Conservation (phyloP, 1,140 invertebrate genomes). For the Apis dorsata region DNA sequence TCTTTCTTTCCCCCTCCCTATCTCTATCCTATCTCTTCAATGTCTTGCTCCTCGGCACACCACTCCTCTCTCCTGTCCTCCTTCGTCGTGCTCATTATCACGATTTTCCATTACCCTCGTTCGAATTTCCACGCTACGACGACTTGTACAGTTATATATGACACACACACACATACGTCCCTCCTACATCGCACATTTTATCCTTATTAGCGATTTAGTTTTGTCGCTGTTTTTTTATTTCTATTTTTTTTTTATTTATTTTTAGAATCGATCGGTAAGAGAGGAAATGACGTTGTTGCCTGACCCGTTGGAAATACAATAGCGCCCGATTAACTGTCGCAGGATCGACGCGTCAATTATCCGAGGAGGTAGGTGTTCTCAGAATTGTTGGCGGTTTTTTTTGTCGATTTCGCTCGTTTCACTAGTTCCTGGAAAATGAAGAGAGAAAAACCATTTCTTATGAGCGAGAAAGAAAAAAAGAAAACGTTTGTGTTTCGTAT, state of each 20-base stretch:
- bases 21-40: conserved; percentile 31
- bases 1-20: neutral
- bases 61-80: conserved; percentile 40
- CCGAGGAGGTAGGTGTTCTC: too few species aligned
- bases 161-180: too few species aligned
- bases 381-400: too few species aligned
- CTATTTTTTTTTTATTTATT: neutral
- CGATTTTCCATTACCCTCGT: conserved; percentile 64
- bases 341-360: too few species aligned
- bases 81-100: conserved; percentile 48
- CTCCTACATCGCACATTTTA: conserved; percentile 20
- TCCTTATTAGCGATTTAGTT: conserved; percentile 14
- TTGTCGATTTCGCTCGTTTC: too few species aligned
- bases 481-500: too few species aligned
- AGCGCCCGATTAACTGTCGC: too few species aligned
- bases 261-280: neutral
- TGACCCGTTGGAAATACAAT: too few species aligned
- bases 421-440: too few species aligned
- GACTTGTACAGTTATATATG: neutral
- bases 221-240: neutral
- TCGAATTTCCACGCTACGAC: conserved; percentile 55
- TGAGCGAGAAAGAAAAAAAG: too few species aligned
- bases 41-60: conserved; percentile 11
- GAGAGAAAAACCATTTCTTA: too few species aligned
- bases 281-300: too few species aligned